These are phyloP conservation scores for human DNA, from an alignment of 2,113 vertebrate genomes.

Conservation along the genomic window GRCh38 chr2:12588001-12588500, in stretches of 20 bases:
- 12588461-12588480: not conserved
- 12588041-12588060: not conserved
- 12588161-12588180: not conserved
- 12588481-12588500: not conserved
- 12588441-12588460: not conserved
- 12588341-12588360: not conserved
- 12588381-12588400: not conserved
- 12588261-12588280: not conserved
- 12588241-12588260: not conserved
- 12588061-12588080: accelerated
- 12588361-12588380: not conserved
- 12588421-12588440: not conserved
- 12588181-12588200: not conserved
- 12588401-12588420: not conserved
- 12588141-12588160: not conserved
- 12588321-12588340: not conserved
- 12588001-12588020: not conserved
- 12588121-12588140: not conserved
- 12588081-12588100: not conserved
- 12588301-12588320: not conserved
- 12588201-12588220: not conserved
- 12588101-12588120: no score
- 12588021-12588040: not conserved
- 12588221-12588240: not conserved
- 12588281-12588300: not conserved